Conservation (phyloP, 2,113 vertebrate species). For the Bos indicus region DNA sequence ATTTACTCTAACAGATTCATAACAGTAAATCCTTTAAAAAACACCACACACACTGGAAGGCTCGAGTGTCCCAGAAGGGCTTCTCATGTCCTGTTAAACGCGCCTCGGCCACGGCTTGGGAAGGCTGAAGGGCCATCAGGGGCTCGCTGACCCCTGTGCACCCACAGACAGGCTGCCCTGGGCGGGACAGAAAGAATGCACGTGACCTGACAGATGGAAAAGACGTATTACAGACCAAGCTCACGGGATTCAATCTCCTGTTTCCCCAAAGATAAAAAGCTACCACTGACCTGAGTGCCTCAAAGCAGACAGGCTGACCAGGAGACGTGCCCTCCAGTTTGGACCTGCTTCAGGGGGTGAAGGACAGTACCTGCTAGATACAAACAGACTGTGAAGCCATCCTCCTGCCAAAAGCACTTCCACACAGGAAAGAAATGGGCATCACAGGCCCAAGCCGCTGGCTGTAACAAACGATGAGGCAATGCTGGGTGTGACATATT, state of each 20-base stretch:
- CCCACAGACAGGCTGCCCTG: background rate
- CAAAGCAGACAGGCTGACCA: background rate
- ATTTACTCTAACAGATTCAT: constrained; percentile 49
- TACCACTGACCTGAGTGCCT: rapidly evolving
- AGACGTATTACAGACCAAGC: background rate
- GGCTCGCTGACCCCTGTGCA: background rate
- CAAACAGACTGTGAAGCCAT: background rate
- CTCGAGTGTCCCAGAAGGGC: constrained; percentile 15
- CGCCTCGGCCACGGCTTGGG: background rate
- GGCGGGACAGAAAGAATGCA: rapidly evolving
- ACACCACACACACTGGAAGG: background rate
- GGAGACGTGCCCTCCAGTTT: rapidly evolving
- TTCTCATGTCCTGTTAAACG: background rate
- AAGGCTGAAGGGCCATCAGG: background rate
- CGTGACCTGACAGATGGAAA: background rate
- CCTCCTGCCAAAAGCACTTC: background rate
- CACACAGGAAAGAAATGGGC: background rate
- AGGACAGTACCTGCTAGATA: background rate
- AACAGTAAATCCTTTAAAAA: background rate
- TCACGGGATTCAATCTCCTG: background rate
- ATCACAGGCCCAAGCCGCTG: background rate
- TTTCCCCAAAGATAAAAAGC: background rate
- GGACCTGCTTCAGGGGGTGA: rapidly evolving
- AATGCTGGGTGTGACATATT: background rate
- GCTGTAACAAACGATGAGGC: background rate